These are phyloP conservation scores for Drosophila histrio DNA, from an alignment of 2,888 invertebrate genomes.

Conservation along the genomic window DNA sequence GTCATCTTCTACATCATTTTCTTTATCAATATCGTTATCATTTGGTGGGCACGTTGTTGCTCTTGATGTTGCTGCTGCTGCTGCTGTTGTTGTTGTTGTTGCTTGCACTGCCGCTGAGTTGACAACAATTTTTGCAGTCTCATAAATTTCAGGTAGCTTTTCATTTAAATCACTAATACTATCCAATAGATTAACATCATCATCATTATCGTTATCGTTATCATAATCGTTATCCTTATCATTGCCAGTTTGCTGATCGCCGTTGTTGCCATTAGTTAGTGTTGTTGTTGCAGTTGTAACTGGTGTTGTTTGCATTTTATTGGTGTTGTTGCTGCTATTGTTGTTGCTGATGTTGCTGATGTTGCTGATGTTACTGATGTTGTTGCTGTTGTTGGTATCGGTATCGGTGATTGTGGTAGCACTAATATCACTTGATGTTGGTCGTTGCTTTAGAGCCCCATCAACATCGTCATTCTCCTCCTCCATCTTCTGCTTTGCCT, in stretches of 20 bases:
- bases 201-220: slow-evolving; percentile 25
- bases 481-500: slow-evolving; percentile 14
- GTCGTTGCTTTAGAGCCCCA: slow-evolving; percentile 56
- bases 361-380: slow-evolving; percentile 35
- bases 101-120: slow-evolving; percentile 72
- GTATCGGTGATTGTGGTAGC: slow-evolving; percentile 74
- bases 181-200: slow-evolving; percentile 80
- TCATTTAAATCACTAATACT: slow-evolving; percentile 84
- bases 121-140: slow-evolving; percentile 83
- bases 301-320: slow-evolving; percentile 60
- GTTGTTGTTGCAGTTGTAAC: slow-evolving; percentile 62
- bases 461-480: slow-evolving; percentile 62
- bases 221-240: slow-evolving; percentile 54
- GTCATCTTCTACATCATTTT: slow-evolving; percentile 48
- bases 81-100: slow-evolving; percentile 35
- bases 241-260: slow-evolving; percentile 40
- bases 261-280: slow-evolving; percentile 54
- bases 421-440: slow-evolving; percentile 78
- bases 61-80: slow-evolving; percentile 44
- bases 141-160: slow-evolving; percentile 84
- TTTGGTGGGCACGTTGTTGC: slow-evolving; percentile 77
- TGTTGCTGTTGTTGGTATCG: slow-evolving; percentile 31
- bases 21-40: slow-evolving; percentile 55
- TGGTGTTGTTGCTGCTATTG: slow-evolving; percentile 31
- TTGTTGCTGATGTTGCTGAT: slow-evolving; percentile 26